Conservation (phyloP, 2,888 invertebrate genomes). For the Calameuta idolon region DNA sequence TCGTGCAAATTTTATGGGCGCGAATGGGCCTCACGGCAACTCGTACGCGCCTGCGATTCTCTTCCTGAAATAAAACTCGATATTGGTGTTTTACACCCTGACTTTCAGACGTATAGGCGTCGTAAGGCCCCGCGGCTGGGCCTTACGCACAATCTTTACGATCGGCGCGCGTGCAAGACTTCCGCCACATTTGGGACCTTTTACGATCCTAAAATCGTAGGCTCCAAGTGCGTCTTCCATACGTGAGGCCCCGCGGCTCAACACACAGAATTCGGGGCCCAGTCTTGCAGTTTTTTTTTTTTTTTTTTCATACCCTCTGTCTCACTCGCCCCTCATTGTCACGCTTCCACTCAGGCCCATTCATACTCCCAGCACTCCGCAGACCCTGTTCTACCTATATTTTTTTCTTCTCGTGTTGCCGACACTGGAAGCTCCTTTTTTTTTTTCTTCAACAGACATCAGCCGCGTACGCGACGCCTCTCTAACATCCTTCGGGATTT, state of each 20-base stretch:
- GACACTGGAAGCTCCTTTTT: background rate
- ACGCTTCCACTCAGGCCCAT: background rate
- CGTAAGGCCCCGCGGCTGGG: background rate
- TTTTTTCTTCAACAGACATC: background rate
- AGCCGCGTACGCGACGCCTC: background rate
- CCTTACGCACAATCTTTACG: background rate
- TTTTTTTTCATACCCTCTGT: background rate
- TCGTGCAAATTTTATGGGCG: background rate
- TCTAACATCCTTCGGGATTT: background rate
- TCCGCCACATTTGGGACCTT: background rate
- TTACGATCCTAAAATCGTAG: background rate
- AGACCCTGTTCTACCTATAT: background rate
- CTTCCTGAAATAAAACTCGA: conserved; percentile 3
- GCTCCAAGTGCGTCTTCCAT: background rate
- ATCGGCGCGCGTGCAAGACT: background rate
- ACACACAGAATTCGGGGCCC: background rate
- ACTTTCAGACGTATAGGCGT: background rate
- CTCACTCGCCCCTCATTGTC: background rate
- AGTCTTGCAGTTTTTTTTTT: background rate
- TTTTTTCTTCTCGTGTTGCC: background rate
- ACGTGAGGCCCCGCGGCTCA: background rate
- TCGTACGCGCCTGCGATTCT: background rate
- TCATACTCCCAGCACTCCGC: background rate
- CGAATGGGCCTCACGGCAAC: background rate
- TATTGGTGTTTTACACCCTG: conserved; percentile 1